Base-by-base conservation (phyloP, 2,113 vertebrate genomes). In the Ceyx cyanopectus region DNA sequence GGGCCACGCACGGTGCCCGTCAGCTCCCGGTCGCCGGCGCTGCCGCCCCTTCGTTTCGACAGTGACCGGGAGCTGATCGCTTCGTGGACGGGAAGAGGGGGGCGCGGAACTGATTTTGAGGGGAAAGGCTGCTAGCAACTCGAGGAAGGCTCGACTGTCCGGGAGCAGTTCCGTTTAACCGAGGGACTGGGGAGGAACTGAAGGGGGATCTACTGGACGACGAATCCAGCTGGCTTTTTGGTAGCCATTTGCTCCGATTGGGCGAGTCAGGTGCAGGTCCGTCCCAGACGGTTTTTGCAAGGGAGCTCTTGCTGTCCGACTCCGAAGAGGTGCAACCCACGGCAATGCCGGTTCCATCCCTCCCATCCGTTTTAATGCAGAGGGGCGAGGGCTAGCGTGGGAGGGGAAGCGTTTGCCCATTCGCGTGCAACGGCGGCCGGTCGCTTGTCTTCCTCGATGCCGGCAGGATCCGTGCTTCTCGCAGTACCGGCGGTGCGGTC, bases 391-490 rank as follows among this genome's bases (percentile, higher is more conserved):
- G 56, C 50, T 24, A 73, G 41, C 50, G 76, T 78, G 54, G 51
- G 81, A 72, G 8, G 4, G 30, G 45, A 85, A 83, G 30, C 40
- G 74, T 51, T 84, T 89, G 92, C 94, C 94, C 93, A 87, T 84
- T 19, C 8, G 68, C 67, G 20, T 60, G n/a, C 72, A 87, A 63
- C 66, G 12, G 62, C 66, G 63, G 69, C 75, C 62, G 65, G 74
- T 85, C 91, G 54, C 46, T 48, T 24, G 80, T 90, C 51, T 76
- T 82, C 66, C 73, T 86, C 86, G 90, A 62, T 65, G 69, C 77
- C 48, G 12, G 69, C 19, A 37, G 68, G 37, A 23, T 45, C 51
- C 14, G 9, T 22, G 48, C 34, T 23, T 48, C 48, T 56, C 5
- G 60, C 10, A 14, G 27, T 6, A 23, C 16, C 4, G 32, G 12